phyloP scores from a whole-genome alignment of 2,113 vertebrate genomes.

The Monopterus albus region DNA sequence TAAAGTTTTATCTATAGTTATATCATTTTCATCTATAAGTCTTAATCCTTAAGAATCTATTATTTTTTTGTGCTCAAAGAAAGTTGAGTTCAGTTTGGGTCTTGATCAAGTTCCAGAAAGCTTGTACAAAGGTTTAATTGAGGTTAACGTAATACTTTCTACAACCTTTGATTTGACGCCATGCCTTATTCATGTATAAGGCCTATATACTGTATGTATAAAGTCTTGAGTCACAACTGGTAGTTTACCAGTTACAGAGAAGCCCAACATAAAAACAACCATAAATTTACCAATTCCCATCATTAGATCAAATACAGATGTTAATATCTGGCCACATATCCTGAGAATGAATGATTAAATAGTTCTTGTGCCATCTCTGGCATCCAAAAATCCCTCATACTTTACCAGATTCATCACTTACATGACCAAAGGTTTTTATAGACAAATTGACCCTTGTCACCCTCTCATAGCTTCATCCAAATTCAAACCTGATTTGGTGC shows the following conservation, averaged over 20 bases:
- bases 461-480: conserved; percentile 59
- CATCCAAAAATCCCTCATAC: neutral
- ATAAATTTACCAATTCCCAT: too few relatives aligned
- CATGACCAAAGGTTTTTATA: neutral
- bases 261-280: too few relatives aligned
- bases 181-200: conserved; percentile 91
- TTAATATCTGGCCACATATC: too few relatives aligned
- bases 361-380: neutral
- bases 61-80: neutral
- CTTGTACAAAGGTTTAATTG: neutral
- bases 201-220: conserved; percentile 83
- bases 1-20: neutral
- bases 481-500: conserved; percentile 74
- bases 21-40: conserved; percentile 12
- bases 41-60: neutral
- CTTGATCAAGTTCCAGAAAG: neutral
- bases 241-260: too few relatives aligned
- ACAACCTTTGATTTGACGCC: conserved; percentile 90
- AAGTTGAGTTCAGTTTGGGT: conserved; percentile 13
- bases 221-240: too few relatives aligned
- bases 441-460: neutral
- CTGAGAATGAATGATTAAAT: too few relatives aligned
- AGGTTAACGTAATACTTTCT: conserved; percentile 74
- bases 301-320: too few relatives aligned
- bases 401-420: neutral